Evolutionary conservation across 2,888 invertebrate genomes (phyloP).

Genomic region (Chirona hameri): DNA sequence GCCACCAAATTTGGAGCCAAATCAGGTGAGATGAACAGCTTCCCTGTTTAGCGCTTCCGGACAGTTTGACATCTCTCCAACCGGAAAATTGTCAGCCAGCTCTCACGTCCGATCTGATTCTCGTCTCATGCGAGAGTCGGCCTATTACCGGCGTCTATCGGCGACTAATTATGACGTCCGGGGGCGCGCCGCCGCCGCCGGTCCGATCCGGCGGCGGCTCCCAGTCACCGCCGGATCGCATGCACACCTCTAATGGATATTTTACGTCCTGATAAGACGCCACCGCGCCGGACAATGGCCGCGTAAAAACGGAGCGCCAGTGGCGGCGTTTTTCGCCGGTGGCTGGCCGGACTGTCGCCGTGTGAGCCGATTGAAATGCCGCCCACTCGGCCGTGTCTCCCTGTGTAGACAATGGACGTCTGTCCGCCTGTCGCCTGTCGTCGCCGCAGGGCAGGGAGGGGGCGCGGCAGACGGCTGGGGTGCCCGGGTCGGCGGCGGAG

Average conservation of each 20-base stretch:
- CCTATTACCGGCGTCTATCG: too few species aligned
- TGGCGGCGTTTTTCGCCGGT: not conserved
- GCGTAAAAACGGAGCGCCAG: not conserved
- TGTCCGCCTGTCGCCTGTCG: not conserved
- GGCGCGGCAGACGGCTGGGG: not conserved
- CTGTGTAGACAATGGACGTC: not conserved
- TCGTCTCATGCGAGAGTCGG: too few species aligned
- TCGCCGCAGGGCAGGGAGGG: not conserved
- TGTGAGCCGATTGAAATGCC: not conserved
- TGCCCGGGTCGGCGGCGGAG: not conserved
- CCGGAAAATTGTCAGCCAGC: too few species aligned
- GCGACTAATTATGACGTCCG: not conserved
- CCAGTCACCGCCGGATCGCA: not conserved
- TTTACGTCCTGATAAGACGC: not conserved
- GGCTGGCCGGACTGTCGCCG: not conserved
- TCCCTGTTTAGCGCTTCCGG: too few species aligned
- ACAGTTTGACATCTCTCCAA: too few species aligned
- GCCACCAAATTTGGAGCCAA: too few species aligned
- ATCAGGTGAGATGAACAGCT: too few species aligned
- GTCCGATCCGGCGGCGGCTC: not conserved
- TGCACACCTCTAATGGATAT: not conserved
- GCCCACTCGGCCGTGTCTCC: not conserved
- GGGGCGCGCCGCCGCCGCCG: not conserved
- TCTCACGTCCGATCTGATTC: too few species aligned
- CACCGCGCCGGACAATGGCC: not conserved